Conservation (phyloP, 2,113 vertebrate species). For the Tinamus guttatus region DNA sequence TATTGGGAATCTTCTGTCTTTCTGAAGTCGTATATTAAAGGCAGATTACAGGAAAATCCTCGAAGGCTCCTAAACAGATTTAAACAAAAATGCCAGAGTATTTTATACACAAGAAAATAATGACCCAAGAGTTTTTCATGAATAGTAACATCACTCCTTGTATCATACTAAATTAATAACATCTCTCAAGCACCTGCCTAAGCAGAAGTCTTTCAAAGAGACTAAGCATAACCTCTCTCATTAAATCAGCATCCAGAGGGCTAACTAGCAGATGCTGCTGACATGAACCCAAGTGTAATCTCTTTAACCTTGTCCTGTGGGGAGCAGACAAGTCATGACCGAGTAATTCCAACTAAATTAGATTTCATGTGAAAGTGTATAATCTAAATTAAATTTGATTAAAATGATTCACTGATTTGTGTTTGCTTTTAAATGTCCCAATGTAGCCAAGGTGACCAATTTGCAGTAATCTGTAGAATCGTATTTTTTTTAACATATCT, state of each 20-base stretch:
- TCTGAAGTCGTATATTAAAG: not conserved
- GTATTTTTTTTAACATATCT: slow-evolving; percentile 7
- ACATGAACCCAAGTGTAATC: slow-evolving; percentile 90
- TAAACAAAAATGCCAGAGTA: slow-evolving; percentile 1
- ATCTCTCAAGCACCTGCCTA: slow-evolving; percentile 76
- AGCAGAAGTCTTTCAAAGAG: slow-evolving; percentile 82
- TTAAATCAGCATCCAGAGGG: slow-evolving; percentile 84
- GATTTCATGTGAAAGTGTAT: slow-evolving; percentile 83
- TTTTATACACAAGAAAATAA: not conserved
- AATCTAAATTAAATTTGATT: slow-evolving; percentile 81
- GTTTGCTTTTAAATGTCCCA: slow-evolving; percentile 68
- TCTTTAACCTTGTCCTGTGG: slow-evolving; percentile 91
- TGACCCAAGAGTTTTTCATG: slow-evolving; percentile 5
- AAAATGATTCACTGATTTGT: slow-evolving; percentile 75
- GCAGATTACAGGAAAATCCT: slow-evolving; percentile 14
- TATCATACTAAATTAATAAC: slow-evolving; percentile 71
- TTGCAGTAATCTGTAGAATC: slow-evolving; percentile 19
- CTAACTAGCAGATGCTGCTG: slow-evolving; percentile 87
- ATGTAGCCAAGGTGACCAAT: slow-evolving; percentile 32
- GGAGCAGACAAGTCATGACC: slow-evolving; percentile 85
- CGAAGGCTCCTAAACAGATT: not conserved
- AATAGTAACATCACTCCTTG: not conserved
- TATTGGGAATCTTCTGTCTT: not conserved
- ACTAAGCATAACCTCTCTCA: slow-evolving; percentile 86
- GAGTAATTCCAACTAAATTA: slow-evolving; percentile 85